Evolutionary conservation across 2,797 vertebrate genomes (phyloP), one percentile per base, ranked within the genome.

Genomic region (Gastrophryne carolinensis): DNA sequence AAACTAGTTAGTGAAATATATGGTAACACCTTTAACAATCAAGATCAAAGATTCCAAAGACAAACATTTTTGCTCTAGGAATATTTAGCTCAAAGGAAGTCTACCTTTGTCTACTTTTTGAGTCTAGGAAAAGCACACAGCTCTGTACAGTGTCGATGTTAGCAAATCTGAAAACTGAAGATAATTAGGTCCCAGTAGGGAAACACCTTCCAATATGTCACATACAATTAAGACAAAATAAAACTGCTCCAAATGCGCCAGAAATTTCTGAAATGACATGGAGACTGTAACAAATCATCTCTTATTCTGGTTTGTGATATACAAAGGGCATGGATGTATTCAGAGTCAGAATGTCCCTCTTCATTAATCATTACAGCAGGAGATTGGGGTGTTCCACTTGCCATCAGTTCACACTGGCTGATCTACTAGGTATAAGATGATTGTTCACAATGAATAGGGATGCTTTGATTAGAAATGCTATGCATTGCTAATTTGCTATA

Each of bases 141-240:
- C 65, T 2, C 17, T 37, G 32, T 53, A 54, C 12, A 27, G 3
- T 39, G 13, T 10, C n/a, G n/a, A n/a, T 30, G 30, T 17, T 13
- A 24, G 21, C 26, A 29, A 19, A 10, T 34, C 24, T 41, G 30
- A 29, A 26, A 58, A 66, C 66, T 66, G 17, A 2, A 37, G 5
- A 66, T 65, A 73, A 73, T 73, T 73, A 49, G 53, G 72, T 32
- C 53, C 27, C 72, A 50, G 50, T 50, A 53, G 63, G 58, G 6
- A 19, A 32, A 27, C 21, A 23, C 54, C 53, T 53, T 19, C 15
- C 53, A 57, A 24, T 44, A 26, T 19, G 26, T 10, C 70, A n/a
- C 2, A 39, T 29, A 13, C 72, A 65, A 73, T 65, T 64, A 73
- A 29, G 50, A 24, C 8, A n/a, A 13, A 37, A 62, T 9, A 73